Conservation (phyloP, 2,113 vertebrate species). For the Odontophorus gujanensis region DNA sequence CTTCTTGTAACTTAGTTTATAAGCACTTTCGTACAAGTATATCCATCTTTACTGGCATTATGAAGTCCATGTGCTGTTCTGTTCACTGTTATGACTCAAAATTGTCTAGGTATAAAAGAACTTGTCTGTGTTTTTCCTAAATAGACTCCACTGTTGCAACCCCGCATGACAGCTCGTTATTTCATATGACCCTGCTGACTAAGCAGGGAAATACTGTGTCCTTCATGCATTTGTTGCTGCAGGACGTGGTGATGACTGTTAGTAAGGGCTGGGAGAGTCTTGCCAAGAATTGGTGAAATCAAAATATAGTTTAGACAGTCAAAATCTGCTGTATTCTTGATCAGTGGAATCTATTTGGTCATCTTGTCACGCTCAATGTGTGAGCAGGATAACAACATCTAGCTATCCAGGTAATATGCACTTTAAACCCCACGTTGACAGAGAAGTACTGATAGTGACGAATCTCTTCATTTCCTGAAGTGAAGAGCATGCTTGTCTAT, state of each 20-base stretch:
- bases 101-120: not conserved
- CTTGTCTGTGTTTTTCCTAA: not conserved
- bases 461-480: not conserved
- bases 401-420: not conserved
- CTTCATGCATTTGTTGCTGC: not conserved
- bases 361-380: fast-evolving
- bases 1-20: not conserved
- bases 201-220: not conserved
- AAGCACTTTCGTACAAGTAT: not conserved
- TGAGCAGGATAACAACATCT: not conserved
- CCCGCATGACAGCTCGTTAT: not conserved
- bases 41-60: not conserved
- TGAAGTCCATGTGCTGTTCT: not conserved
- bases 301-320: not conserved
- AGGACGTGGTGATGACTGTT: not conserved
- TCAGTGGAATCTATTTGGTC: not conserved
- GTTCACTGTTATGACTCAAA: not conserved
- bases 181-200: not conserved
- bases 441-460: not conserved
- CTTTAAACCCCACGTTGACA: not conserved
- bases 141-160: not conserved
- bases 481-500: not conserved
- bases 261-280: not conserved
- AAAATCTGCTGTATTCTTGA: not conserved
- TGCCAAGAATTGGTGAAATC: not conserved